Evolutionary conservation across 2,888 invertebrate species (phyloP).

Genomic region (Ormyrus labotus): DNA sequence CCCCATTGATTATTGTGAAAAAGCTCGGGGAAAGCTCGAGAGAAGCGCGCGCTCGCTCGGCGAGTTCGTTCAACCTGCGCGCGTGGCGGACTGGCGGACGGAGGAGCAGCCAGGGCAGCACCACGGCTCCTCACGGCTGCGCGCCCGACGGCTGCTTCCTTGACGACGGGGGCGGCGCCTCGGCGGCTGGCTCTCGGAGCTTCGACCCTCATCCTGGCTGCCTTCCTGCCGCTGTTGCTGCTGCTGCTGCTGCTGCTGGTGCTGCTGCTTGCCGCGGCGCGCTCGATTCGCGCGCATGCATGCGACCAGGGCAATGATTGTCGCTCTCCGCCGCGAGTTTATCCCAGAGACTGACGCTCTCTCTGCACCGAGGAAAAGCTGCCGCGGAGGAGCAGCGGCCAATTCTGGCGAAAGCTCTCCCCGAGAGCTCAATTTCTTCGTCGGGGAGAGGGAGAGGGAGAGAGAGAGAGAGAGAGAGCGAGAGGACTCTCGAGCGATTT

Average conservation of each 20-base stretch:
- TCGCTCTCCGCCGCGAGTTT: constrained; percentile 39
- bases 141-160: constrained; percentile 34
- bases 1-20: too few relatives aligned
- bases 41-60: not conserved
- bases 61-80: constrained; percentile 36
- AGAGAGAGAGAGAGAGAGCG: too few relatives aligned
- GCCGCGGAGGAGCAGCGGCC: too few relatives aligned
- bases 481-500: too few relatives aligned
- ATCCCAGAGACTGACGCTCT: constrained; percentile 13
- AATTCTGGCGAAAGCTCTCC: too few relatives aligned
- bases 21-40: too few relatives aligned
- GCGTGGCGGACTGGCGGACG: constrained; percentile 11
- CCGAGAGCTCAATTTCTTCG: too few relatives aligned
- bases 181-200: not conserved
- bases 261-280: too few relatives aligned
- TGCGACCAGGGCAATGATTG: constrained; percentile 30
- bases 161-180: constrained; percentile 29
- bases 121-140: not conserved
- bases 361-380: too few relatives aligned
- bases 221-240: too few relatives aligned
- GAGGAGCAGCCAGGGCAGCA: not conserved
- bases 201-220: not conserved
- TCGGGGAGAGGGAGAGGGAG: too few relatives aligned
- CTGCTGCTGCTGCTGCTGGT: too few relatives aligned
- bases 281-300: not conserved